These are phyloP conservation scores for Brachyhypopomus occidentalis DNA, from an alignment of 2,113 vertebrate genomes.

Conservation along the genomic window DNA sequence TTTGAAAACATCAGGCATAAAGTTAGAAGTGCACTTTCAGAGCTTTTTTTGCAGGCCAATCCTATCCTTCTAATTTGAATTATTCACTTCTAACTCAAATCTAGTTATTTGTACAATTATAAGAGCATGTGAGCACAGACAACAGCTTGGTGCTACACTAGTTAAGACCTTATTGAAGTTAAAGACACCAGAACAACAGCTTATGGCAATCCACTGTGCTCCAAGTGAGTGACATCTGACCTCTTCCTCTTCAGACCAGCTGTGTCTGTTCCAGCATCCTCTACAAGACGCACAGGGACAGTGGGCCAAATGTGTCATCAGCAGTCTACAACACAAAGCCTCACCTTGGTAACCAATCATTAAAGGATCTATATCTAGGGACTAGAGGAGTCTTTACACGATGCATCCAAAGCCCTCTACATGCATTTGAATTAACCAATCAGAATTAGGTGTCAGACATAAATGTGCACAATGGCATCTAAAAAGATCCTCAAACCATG, in stretches of 20 bases:
- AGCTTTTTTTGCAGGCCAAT: not conserved
- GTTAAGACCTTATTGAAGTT: constrained; percentile 1
- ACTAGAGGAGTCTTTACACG: not conserved
- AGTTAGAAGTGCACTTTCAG: not conserved
- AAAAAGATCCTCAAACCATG: too few species aligned
- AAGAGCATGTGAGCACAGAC: not conserved
- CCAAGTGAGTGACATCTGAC: constrained; percentile 64
- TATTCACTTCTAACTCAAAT: not conserved
- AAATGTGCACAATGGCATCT: too few species aligned
- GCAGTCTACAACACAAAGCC: constrained; percentile 27
- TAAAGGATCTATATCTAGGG: constrained; percentile 1
- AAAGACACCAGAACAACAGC: constrained; percentile 32
- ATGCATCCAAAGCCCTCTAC: not conserved
- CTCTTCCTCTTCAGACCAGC: constrained; percentile 56
- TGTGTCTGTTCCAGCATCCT: constrained; percentile 35
- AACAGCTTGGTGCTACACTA: not conserved
- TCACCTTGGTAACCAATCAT: constrained; percentile 22
- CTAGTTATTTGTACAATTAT: not conserved
- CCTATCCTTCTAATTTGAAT: not conserved
- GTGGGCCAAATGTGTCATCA: constrained; percentile 14
- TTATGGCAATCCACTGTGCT: constrained; percentile 60
- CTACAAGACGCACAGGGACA: constrained; percentile 15
- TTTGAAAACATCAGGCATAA: not conserved
- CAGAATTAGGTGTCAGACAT: too few species aligned
- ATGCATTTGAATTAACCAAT: too few species aligned